phyloP scores from a whole-genome alignment of 2,888 invertebrate species.

The Minunthozetes semirufus region DNA sequence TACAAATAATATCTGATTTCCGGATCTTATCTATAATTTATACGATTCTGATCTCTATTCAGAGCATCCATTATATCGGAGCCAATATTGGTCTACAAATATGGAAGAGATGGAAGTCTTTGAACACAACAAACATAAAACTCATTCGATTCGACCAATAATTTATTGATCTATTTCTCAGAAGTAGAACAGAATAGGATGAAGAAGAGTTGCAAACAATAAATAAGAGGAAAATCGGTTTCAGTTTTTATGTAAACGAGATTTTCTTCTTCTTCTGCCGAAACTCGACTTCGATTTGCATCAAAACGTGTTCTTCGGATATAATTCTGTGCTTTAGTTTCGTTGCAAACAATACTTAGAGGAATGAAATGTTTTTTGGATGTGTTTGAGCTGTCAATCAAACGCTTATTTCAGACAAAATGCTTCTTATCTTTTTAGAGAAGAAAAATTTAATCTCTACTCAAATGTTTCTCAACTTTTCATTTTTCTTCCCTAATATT shows the following conservation, averaged over 20 bases:
- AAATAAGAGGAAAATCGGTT: neutral
- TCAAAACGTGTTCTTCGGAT: neutral
- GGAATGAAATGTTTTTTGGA: neutral
- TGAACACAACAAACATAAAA: neutral
- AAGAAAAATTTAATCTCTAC: neutral
- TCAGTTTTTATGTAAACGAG: neutral
- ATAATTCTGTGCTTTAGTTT: neutral
- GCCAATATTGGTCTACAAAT: neutral
- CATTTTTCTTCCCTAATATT: no score
- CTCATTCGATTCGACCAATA: neutral
- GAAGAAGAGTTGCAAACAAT: neutral
- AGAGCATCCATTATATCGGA: neutral
- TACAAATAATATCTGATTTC: neutral
- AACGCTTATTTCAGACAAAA: neutral
- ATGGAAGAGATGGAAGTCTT: neutral
- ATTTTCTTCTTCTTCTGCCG: neutral
- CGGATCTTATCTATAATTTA: neutral
- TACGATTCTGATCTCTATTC: neutral
- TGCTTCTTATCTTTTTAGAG: neutral
- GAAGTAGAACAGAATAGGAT: neutral
- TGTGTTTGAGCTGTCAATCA: neutral
- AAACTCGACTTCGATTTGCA: neutral
- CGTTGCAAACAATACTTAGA: neutral
- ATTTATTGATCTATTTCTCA: neutral
- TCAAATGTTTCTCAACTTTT: no score